Evolutionary conservation across 2,797 vertebrate genomes (phyloP).

Genomic region (Pseudotriccus pelzelni): DNA sequence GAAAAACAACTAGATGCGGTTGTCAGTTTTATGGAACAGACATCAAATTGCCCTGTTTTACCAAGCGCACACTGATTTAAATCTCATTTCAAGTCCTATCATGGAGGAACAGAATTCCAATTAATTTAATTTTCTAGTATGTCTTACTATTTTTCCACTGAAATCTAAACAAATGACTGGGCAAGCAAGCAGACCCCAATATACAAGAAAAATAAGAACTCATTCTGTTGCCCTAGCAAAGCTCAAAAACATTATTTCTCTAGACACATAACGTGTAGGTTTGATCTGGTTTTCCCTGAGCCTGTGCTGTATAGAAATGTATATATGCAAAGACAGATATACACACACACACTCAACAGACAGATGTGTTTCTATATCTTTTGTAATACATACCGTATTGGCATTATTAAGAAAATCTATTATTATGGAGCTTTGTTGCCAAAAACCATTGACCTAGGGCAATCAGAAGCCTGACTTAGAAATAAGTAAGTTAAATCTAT

Average conservation of each 20-base stretch:
- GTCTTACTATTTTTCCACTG: background rate
- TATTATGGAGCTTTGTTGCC: background rate
- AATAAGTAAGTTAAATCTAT: background rate
- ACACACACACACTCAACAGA: background rate
- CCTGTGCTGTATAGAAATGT: background rate
- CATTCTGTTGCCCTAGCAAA: slow-evolving; percentile 3
- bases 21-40: background rate
- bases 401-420: slow-evolving; percentile 10
- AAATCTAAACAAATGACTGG: background rate
- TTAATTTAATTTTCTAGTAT: slow-evolving; percentile 9
- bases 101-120: slow-evolving; percentile 10
- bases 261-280: background rate
- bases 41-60: background rate
- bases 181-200: background rate
- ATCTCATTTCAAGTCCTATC: slow-evolving; percentile 27
- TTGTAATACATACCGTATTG: background rate
- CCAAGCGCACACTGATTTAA: background rate
- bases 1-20: background rate
- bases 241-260: slow-evolving; percentile 1
- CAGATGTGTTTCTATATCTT: background rate
- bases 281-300: background rate
- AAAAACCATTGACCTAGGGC: background rate
- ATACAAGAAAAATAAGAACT: background rate
- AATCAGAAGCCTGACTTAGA: background rate
- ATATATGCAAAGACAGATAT: background rate